These are phyloP conservation scores for Istiophorus platypterus DNA, from an alignment of 2,113 vertebrate species.

Conservation along the genomic window DNA sequence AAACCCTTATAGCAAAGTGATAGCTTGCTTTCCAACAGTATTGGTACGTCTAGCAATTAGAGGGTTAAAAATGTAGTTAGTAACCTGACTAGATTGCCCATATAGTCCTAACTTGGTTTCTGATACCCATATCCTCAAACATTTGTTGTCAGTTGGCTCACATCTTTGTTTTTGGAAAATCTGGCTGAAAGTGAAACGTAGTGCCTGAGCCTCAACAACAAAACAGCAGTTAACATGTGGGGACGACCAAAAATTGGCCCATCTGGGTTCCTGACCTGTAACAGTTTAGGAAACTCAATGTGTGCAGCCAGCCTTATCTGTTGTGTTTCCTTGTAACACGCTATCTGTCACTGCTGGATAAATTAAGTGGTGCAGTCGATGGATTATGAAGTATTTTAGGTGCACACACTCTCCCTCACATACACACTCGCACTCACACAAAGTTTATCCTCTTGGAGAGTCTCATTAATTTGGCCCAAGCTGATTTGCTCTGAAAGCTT, in stretches of 20 bases:
- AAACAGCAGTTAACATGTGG: neutral
- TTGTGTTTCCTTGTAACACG: slow-evolving; percentile 22
- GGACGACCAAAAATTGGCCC: neutral
- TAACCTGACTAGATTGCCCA: neutral
- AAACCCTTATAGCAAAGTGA: neutral
- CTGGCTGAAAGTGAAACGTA: neutral
- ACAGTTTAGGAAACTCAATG: slow-evolving; percentile 12
- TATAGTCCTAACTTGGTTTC: neutral
- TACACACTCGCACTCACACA: slow-evolving; percentile 30
- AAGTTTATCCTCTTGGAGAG: slow-evolving; percentile 67
- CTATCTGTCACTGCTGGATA: slow-evolving; percentile 53
- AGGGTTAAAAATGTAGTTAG: neutral
- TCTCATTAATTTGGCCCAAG: slow-evolving; percentile 74
- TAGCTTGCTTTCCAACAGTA: neutral
- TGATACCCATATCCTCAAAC: neutral
- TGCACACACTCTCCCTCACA: slow-evolving; percentile 16
- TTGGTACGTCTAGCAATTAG: neutral
- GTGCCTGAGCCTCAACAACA: neutral
- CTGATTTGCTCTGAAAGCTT: slow-evolving; percentile 72
- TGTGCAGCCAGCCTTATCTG: slow-evolving; percentile 13
- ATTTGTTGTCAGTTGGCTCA: neutral
- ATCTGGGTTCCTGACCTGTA: slow-evolving; percentile 8
- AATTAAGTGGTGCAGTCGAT: slow-evolving; percentile 51
- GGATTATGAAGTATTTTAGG: slow-evolving; percentile 67
- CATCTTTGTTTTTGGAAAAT: neutral